phyloP scores from a whole-genome alignment of 2,888 invertebrate genomes.

The Magallana nippona region DNA sequence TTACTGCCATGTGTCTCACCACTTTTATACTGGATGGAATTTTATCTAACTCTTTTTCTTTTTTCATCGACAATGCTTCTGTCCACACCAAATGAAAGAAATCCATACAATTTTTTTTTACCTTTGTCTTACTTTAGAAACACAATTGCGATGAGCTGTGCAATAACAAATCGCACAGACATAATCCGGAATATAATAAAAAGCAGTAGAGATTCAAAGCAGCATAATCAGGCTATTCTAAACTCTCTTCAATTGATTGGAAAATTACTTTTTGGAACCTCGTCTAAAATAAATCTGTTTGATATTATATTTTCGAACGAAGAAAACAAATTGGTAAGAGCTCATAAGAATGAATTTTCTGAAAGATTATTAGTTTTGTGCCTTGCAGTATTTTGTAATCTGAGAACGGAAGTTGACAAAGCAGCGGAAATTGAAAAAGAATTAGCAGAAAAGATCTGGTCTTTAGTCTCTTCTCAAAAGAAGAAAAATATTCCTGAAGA shows the following conservation, averaged over 20 bases:
- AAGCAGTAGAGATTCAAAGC: constrained; percentile 45
- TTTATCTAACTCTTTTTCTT: constrained; percentile 57
- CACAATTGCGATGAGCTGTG: constrained; percentile 56
- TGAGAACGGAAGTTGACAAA: constrained; percentile 53
- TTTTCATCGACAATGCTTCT: constrained; percentile 18
- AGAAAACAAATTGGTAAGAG: constrained; percentile 3
- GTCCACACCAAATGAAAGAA: constrained; percentile 54
- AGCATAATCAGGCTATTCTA: constrained; percentile 31
- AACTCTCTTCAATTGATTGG: not conserved
- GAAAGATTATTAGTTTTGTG: constrained; percentile 63
- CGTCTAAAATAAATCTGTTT: constrained; percentile 48
- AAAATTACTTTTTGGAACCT: constrained; percentile 52
- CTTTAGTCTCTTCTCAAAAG: not conserved
- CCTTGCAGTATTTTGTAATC: constrained; percentile 61
- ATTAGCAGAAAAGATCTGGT: not conserved
- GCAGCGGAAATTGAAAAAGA: constrained; percentile 44
- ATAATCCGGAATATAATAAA: constrained; percentile 6
- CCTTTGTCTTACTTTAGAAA: constrained; percentile 58
- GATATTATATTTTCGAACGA: constrained; percentile 38
- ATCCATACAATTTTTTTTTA: constrained; percentile 42
- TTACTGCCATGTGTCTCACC: constrained; percentile 58
- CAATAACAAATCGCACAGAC: constrained; percentile 44
- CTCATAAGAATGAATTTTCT: constrained; percentile 47
- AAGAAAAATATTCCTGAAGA: constrained; percentile 47
- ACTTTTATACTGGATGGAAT: constrained; percentile 67